Evolutionary conservation across 2,113 vertebrate species (phyloP), one percentile per base, ranked within the genome.

Genomic region (Procavia capensis): DNA sequence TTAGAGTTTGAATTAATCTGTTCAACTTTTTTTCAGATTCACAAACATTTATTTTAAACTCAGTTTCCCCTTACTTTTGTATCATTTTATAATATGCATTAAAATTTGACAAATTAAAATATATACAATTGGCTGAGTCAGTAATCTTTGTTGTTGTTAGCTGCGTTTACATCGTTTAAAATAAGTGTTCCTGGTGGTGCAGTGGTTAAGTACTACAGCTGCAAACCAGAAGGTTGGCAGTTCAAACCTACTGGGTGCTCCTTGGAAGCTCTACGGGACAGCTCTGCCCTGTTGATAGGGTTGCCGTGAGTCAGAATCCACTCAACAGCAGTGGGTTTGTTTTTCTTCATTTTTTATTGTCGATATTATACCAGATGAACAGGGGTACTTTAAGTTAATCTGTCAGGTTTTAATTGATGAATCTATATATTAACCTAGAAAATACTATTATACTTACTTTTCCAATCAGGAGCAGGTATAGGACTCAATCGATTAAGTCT

Each of bases 41-140:
- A 91, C 87, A 14, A 14, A 95, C 39, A 14, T 92, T 88, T 50
- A 66, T 85, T 90, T 89, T 85, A 39, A 93, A 76, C 17, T 10
- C 93, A 80, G 54, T 29, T 54, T 2, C 25, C 11, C n/a, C 76
- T 66, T 88, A 22, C 27, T 66, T 86, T 91, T 83, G 72, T 85
- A 68, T 29, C 11, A 57, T 4, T 27, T 86, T 78, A 47, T 61
- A 79, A 84, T 83, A 83, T 78, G 39, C 43, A 85, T 94, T 50
- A 89, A 95, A 84, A 84, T 84, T 93, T 54, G 90, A 24, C 79
- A 66, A 59, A 61, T 16, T 29, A 61, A 93, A 87, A 84, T 80
- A 43, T 50, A 70, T 64, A 50, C 7, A 76, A 29, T 85, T 80
- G 34, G 11, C 5, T 54, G 14, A 91, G 24, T 74, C 41, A 88